Evolutionary conservation across 2,797 vertebrate species (phyloP).

Genomic region (Peromyscus melanophrys): DNA sequence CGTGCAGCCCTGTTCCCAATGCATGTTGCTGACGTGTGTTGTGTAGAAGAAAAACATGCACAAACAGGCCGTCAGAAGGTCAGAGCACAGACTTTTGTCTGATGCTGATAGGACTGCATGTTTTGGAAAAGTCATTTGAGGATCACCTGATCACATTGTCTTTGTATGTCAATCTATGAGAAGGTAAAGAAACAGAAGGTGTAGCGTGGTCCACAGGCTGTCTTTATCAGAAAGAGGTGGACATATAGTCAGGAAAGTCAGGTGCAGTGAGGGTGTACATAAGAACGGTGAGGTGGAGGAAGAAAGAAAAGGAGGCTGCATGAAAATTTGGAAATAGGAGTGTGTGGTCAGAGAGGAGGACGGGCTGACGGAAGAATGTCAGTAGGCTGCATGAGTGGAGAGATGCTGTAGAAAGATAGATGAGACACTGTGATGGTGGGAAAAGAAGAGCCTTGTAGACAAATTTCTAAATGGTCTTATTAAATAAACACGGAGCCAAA

Average conservation of each 20-base stretch:
- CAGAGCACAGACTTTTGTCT: not conserved
- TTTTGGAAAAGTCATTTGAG: not conserved
- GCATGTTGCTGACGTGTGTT: rapidly evolving
- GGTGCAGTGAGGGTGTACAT: no score
- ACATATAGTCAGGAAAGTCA: not conserved
- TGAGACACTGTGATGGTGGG: rapidly evolving
- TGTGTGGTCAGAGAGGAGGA: not conserved
- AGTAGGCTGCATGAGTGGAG: not conserved
- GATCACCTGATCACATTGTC: not conserved
- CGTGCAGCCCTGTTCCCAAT: not conserved
- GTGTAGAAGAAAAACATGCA: not conserved
- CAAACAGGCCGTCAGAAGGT: rapidly evolving
- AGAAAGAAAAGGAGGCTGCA: not conserved
- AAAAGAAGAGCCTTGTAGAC: rapidly evolving
- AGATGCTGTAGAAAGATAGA: not conserved
- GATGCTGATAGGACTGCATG: not conserved
- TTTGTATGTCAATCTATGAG: not conserved
- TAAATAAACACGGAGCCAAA: no score
- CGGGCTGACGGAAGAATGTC: not conserved
- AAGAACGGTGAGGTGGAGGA: not conserved
- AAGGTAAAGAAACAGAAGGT: not conserved
- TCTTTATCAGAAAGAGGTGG: not conserved
- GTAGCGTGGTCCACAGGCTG: not conserved
- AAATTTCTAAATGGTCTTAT: no score
- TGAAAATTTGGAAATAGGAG: not conserved